phyloP scores from a whole-genome alignment of 2,113 vertebrate species.

The Himantopus leucocephalus region DNA sequence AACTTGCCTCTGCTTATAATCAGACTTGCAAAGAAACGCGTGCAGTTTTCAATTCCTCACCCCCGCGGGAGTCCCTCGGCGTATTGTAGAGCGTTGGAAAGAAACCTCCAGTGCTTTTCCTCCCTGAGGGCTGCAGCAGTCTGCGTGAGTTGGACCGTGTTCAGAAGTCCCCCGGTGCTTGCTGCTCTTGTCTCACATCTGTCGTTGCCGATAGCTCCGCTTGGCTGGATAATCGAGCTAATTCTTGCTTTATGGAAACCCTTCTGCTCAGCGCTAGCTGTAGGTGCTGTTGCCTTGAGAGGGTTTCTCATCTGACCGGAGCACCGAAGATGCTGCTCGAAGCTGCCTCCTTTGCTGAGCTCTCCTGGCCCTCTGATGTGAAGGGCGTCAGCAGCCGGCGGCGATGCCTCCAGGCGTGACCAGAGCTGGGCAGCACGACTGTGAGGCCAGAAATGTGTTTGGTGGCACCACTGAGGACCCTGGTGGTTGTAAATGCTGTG shows the following conservation, averaged over 20 bases:
- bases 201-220: background rate
- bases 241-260: background rate
- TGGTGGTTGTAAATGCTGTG: background rate
- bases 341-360: background rate
- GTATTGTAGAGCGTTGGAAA: background rate
- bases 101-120: background rate
- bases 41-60: fast-evolving
- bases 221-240: background rate
- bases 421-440: background rate
- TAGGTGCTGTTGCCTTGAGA: background rate
- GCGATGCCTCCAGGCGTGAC: background rate
- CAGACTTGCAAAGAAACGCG: background rate
- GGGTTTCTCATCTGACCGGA: background rate
- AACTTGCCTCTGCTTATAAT: fast-evolving
- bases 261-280: background rate
- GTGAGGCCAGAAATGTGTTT: fast-evolving
- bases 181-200: background rate
- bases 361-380: background rate
- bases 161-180: background rate
- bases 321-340: background rate
- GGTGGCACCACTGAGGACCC: background rate
- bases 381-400: fast-evolving
- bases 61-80: background rate
- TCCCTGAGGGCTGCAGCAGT: background rate
- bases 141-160: fast-evolving